Evolutionary conservation across 2,113 vertebrate genomes (phyloP).

Genomic region (Coptodon rendalli): DNA sequence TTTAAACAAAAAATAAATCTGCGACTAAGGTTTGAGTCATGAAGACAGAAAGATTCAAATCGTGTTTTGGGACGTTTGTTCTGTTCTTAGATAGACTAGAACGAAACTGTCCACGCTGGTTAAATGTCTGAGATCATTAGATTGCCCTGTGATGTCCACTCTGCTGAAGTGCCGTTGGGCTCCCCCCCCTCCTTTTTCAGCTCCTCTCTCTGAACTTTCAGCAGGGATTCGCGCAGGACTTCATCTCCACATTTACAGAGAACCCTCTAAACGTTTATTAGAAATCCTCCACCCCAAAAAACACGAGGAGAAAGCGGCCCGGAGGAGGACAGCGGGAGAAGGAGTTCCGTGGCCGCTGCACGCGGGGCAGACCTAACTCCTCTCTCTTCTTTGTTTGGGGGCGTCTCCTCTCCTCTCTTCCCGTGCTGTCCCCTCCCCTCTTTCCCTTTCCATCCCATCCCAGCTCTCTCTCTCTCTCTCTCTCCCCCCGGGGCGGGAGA

Average conservation of each 20-base stretch:
- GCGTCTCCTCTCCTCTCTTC: constrained; percentile 50
- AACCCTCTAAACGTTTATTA: not conserved
- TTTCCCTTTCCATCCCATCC: constrained; percentile 38
- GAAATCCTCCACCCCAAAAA: not conserved
- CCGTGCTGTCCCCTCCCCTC: constrained; percentile 5
- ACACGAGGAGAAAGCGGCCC: not conserved
- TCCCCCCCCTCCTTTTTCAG: not conserved
- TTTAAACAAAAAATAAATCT: not conserved
- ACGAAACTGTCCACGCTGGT: not conserved
- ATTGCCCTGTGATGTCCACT: not conserved
- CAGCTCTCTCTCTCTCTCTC: constrained; percentile 62
- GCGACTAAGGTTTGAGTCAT: not conserved
- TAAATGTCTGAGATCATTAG: not conserved
- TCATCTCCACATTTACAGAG: not conserved
- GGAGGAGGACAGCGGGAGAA: not conserved
- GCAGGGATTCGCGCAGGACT: not conserved
- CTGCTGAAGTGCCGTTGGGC: not conserved
- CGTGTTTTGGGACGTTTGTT: not conserved
- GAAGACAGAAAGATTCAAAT: not conserved
- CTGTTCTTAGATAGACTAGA: not conserved
- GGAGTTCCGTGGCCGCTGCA: constrained; percentile 7
- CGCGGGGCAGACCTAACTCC: constrained; percentile 38
- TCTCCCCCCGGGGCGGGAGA: constrained; percentile 73
- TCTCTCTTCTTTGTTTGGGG: constrained; percentile 67
- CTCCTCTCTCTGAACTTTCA: not conserved